These are phyloP conservation scores for Ailuropoda melanoleuca DNA, from an alignment of 2,113 vertebrate genomes.

Conservation along the genomic window DNA sequence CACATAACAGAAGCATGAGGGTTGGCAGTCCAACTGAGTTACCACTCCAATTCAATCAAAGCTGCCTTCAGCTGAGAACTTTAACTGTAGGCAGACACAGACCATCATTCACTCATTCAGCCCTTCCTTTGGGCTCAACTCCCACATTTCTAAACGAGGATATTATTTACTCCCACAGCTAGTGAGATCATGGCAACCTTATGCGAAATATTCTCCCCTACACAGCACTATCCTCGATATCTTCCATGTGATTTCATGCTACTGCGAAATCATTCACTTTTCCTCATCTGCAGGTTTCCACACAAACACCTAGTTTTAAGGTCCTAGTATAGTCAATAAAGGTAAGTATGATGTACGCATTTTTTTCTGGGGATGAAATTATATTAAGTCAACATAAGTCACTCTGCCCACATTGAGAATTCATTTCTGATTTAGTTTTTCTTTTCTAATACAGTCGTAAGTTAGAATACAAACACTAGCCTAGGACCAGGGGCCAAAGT, in stretches of 20 bases:
- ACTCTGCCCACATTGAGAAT: neutral
- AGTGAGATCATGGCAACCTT: neutral
- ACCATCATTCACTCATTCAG: neutral
- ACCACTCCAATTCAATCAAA: neutral
- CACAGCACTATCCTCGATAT: neutral
- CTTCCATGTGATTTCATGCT: neutral
- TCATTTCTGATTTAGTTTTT: constrained; percentile 3
- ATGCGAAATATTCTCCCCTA: neutral
- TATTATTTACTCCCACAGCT: neutral
- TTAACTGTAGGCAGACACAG: neutral
- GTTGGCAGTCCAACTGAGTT: neutral
- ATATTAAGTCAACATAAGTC: neutral
- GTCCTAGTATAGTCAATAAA: neutral
- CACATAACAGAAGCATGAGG: neutral
- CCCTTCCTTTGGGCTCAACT: neutral
- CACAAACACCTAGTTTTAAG: neutral
- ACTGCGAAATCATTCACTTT: neutral
- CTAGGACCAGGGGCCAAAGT: neutral
- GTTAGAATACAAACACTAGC: neutral
- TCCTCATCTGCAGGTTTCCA: neutral
- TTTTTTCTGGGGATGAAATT: constrained; percentile 24
- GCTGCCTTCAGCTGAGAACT: neutral
- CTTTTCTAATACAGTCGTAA: neutral
- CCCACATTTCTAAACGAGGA: neutral
- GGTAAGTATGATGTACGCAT: neutral